These are phyloP conservation scores for Podiceps cristatus DNA, from an alignment of 2,113 vertebrate species.

Conservation along the genomic window DNA sequence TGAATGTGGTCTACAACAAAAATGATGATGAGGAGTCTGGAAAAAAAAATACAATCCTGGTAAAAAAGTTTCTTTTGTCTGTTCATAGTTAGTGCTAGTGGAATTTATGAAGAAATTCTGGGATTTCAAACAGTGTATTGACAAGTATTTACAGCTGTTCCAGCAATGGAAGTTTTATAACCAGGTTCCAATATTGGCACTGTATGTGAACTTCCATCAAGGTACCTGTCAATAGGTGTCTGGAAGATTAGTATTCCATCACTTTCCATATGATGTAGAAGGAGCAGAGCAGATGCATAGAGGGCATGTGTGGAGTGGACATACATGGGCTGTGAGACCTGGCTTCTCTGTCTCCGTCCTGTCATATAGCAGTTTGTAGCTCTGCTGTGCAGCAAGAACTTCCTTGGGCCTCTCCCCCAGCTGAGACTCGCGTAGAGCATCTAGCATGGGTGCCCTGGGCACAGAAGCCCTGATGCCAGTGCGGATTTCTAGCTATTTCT, in stretches of 20 bases:
- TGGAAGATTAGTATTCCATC: not conserved
- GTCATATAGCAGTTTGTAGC: not conserved
- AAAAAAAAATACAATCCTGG: not conserved
- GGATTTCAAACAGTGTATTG: not conserved
- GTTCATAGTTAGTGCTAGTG: not conserved
- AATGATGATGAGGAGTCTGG: not conserved
- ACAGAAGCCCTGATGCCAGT: not conserved
- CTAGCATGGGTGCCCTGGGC: not conserved
- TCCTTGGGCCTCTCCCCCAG: fast-evolving
- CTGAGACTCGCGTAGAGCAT: not conserved
- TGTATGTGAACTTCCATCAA: not conserved
- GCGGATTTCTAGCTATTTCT: not conserved
- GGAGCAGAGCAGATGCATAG: not conserved
- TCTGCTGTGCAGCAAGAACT: not conserved
- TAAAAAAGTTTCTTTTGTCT: not conserved
- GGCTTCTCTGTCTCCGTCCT: not conserved
- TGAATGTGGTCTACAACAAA: not conserved
- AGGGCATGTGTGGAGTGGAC: not conserved
- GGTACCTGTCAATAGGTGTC: not conserved
- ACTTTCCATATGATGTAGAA: not conserved
- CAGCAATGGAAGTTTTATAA: not conserved
- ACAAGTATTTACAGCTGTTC: not conserved
- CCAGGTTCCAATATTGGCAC: not conserved
- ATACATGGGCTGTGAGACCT: not conserved
- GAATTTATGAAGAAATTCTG: not conserved